A percentile compares a stretch with the other conserved stretches of the same genome.
Conservation (phyloP, 1,140 invertebrate genomes). For the Adelges cooleyi region DNA sequence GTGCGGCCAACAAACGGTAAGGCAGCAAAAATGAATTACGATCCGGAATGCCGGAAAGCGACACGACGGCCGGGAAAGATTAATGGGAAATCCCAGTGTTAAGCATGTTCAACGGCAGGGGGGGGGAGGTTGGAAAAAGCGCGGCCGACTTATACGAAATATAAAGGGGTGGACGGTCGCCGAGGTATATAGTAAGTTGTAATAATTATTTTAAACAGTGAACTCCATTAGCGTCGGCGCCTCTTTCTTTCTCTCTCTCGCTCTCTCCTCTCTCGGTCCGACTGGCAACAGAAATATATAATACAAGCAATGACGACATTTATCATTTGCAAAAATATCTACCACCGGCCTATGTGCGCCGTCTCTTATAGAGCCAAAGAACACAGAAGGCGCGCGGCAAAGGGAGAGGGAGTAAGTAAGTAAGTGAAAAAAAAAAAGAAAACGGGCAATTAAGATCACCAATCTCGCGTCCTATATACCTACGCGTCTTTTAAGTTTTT, state of each 20-base stretch:
- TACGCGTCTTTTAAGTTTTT: slow-evolving; percentile 5
- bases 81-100: slow-evolving; percentile 1
- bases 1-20: not conserved
- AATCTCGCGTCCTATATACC: not conserved
- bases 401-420: not conserved
- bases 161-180: not conserved
- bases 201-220: slow-evolving; percentile 29
- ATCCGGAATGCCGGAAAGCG: slow-evolving; percentile 26
- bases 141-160: not conserved
- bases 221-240: slow-evolving; percentile 13
- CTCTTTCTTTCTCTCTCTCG: too few species aligned
- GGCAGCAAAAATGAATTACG: slow-evolving; percentile 27
- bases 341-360: not conserved
- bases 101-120: not conserved
- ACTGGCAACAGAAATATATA: too few species aligned
- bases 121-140: not conserved
- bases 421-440: not conserved
- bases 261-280: too few species aligned
- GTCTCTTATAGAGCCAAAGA: too few species aligned
- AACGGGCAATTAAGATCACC: slow-evolving; percentile 26
- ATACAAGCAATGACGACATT: not conserved
- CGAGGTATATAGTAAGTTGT: not conserved
- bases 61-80: slow-evolving; percentile 12
- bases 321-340: slow-evolving; percentile 23
- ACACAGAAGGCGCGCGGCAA: not conserved